Evolutionary conservation across 2,797 vertebrate species (phyloP), one percentile per base, ranked within the genome.

Genomic region (Clarias fuscus): DNA sequence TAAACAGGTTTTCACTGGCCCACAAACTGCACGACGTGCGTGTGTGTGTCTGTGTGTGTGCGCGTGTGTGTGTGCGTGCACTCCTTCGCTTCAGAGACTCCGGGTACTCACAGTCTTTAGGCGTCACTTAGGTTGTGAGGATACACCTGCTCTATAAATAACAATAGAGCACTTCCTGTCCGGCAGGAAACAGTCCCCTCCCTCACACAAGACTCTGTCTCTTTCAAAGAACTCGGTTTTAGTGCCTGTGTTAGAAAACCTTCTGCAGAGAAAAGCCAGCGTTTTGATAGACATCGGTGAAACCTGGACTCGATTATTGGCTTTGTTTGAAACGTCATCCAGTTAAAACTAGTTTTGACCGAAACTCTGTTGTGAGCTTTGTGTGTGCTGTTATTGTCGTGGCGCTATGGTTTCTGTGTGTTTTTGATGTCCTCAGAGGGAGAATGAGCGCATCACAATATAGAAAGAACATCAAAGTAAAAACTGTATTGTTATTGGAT

Each of bases 121-220:
- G 88, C 92, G 8, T 81, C 62, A 80, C 33, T 65, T 91, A 75
- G 89, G 88, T 92, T 92, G 91, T 90, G 87, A 96, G 97, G 97
- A 98, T 97, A 92, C 97, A 97, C 96, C 97, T 97, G 96, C 91
- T 87, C 90, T 93, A 92, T 89, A 89, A 91, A 90, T 90, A 93
- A 98, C 96, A 98, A 97, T 97, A 91, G 92, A 64, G 90, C 85
- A 91, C 92, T 95, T 96, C 94, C 95, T 95, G 93, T 90, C 91
- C 90, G 92, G 93, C 94, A 95, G 96, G 96, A 98, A 97, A 89
- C 93, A 94, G 93, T 91, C 86, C 88, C 90, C 90, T 82, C 64
- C 48, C 27, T 22, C 10, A 30, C 6, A 20, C 10, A 18, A 14
- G 3, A 43, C 78, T 64, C 11, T 40, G 92, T 88, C 88, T 91